Evolutionary conservation across 1,140 invertebrate genomes (phyloP).

Genomic region (Dufourea novaeangliae): DNA sequence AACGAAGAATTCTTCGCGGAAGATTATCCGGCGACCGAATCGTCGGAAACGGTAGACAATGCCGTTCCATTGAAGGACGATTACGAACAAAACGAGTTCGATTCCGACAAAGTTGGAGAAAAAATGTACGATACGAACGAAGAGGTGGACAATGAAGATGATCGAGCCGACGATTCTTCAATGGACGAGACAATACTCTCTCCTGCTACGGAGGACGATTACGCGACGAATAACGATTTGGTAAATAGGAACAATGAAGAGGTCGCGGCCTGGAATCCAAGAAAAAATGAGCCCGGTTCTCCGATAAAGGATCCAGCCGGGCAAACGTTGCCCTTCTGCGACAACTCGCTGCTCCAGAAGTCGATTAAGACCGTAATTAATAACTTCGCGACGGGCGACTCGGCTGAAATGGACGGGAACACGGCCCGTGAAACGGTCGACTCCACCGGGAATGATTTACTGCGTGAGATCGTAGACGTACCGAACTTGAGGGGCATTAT

Average conservation of each 20-base stretch:
- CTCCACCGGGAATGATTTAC: conserved; percentile 41
- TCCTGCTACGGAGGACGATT: background rate
- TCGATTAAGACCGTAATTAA: conserved; percentile 71
- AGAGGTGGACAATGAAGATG: background rate
- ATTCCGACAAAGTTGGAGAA: background rate
- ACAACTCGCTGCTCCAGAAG: conserved; percentile 54
- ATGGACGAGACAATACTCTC: background rate
- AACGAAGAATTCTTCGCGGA: background rate
- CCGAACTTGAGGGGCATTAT: conserved; percentile 68
- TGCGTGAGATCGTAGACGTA: conserved; percentile 65
- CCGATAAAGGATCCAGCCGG: background rate
- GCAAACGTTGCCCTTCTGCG: conserved; percentile 39
- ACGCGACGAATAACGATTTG: background rate
- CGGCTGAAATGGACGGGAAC: conserved; percentile 9
- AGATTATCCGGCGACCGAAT: conserved; percentile 6
- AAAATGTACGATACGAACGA: background rate
- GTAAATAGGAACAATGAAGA: background rate
- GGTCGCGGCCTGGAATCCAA: background rate
- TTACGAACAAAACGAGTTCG: background rate
- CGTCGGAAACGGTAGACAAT: conserved; percentile 19
- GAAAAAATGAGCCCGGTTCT: background rate
- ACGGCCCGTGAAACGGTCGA: conserved; percentile 21
- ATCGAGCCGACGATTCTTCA: background rate
- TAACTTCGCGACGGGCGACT: conserved; percentile 57
- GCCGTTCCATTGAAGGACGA: background rate